A percentile compares a stretch with the other conserved stretches of the same genome.
These are phyloP conservation scores for Channallabes apus DNA, from an alignment of 2,797 vertebrate species.

Conservation along the genomic window DNA sequence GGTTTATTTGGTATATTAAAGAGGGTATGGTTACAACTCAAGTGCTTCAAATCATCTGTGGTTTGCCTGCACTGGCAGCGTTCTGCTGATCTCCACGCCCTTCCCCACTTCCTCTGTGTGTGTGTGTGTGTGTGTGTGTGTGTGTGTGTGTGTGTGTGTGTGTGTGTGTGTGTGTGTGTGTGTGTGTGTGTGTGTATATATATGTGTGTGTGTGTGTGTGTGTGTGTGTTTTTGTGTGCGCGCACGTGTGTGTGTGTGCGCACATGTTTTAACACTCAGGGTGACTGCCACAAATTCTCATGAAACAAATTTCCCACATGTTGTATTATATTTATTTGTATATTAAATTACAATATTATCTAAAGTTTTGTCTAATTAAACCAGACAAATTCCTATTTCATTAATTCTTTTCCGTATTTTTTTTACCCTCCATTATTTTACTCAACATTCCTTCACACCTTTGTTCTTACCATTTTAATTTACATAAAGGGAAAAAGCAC, in stretches of 20 bases:
- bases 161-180: background rate
- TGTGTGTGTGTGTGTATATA: background rate
- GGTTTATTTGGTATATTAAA: conserved; percentile 39
- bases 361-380: background rate
- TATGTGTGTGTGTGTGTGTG: no score
- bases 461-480: background rate
- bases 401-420: no score
- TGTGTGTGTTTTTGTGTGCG: no score
- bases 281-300: conserved; percentile 30
- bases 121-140: conserved; percentile 32
- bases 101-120: conserved; percentile 79
- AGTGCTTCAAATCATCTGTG: conserved; percentile 57
- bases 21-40: conserved; percentile 45
- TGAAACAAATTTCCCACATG: background rate
- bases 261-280: background rate
- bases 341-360: background rate
- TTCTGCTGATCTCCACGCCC: conserved; percentile 76
- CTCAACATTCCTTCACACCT: background rate
- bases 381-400: background rate
- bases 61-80: conserved; percentile 62
- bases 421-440: no score
- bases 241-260: no score
- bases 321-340: background rate
- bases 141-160: background rate
- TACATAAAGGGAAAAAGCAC: background rate